Evolutionary conservation across 2,113 vertebrate species (phyloP), one percentile per base, ranked within the genome.

Genomic region (Mionectes macconnelli): DNA sequence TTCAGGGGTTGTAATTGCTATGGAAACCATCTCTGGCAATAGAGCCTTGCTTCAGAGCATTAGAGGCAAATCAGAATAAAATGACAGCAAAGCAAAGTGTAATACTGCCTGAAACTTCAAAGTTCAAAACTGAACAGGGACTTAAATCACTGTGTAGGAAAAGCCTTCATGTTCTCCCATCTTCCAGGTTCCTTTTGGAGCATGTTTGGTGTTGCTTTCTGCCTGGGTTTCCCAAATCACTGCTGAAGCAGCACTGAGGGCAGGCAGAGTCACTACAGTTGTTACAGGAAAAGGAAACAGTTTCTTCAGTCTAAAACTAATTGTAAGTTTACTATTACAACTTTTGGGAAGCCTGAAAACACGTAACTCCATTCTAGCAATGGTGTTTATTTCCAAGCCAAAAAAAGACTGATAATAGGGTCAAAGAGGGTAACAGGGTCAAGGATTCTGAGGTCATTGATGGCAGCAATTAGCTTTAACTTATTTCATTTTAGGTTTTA

Each of bases 1-100:
- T 92, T 93, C 68, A 63, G 39, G 49, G 9, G 84, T 93, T 94
- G 90, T 94, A 88, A 96, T 94, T 93, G 84, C 96, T 86, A 94
- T 97, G 90, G 94, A 96, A 97, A 97, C 86, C 24, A 56, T 74
- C 62, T 85, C 73, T 56, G 60, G 79, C 56, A 90, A 85, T 44
- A 94, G 81, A 62, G 67, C 55, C 73, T 69, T 80, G 67, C 88
- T 84, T 94, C 76, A 93, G 78, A 93, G 59, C 64, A 92, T 91
- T 66, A 93, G 47, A 95, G 79, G 75, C 47, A 92, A 94, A 95
- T 77, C 21, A 90, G 27, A 49, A 91, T 63, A 89, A 56, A 70
- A 89, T 47, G 86, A 84, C 67, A 95, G 72, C 50, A 87, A 66
- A 93, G 84, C 18, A 72, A 93, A 89, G 28, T 45, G 17, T 69